phyloP scores from a whole-genome alignment of 2,113 vertebrate genomes.

The Bagarius yarrelli region DNA sequence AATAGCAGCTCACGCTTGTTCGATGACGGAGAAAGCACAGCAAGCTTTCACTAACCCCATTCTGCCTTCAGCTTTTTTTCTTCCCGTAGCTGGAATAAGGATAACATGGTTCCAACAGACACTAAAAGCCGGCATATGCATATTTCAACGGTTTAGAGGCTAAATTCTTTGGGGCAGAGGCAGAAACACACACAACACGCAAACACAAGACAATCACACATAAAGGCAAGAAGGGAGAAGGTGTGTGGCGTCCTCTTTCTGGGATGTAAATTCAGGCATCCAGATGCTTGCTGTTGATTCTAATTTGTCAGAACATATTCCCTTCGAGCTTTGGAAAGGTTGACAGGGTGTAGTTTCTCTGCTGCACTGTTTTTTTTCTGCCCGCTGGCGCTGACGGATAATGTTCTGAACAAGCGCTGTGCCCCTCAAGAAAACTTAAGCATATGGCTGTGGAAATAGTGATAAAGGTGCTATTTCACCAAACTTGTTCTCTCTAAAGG shows the following conservation, averaged over 20 bases:
- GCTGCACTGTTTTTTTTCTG: neutral
- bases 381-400: neutral
- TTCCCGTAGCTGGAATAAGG: neutral
- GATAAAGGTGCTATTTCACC: neutral
- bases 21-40: neutral
- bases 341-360: constrained; percentile 32
- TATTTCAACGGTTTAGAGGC: constrained; percentile 48
- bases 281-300: constrained; percentile 59
- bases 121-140: constrained; percentile 45
- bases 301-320: constrained; percentile 55
- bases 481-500: neutral
- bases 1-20: constrained; percentile 15
- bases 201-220: neutral
- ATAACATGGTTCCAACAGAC: constrained; percentile 32
- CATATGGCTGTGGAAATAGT: constrained; percentile 19
- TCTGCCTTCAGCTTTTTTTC: constrained; percentile 12
- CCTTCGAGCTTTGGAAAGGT: constrained; percentile 47
- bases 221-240: constrained; percentile 5
- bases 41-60: constrained; percentile 8
- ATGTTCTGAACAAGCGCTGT: neutral
- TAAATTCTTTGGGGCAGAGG: neutral
- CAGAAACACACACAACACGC: neutral
- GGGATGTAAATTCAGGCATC: constrained; percentile 40
- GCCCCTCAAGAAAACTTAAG: neutral
- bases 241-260: constrained; percentile 3